phyloP scores from a whole-genome alignment of 2,113 vertebrate genomes.

The Hyperopisus bebe region DNA sequence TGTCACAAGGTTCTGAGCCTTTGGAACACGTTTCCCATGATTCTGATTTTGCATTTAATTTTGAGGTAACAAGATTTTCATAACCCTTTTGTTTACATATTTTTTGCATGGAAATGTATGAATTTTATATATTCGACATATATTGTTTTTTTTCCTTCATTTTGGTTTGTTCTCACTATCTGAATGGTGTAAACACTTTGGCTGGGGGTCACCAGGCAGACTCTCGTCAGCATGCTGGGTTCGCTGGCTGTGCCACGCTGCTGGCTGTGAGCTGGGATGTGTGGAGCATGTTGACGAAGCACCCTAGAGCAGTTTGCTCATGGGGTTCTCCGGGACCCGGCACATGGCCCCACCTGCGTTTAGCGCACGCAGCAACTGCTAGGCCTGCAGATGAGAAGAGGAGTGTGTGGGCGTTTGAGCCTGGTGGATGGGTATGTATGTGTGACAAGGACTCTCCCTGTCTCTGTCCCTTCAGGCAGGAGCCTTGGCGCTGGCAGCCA shows the following conservation, averaged over 20 bases:
- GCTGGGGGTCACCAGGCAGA: not conserved
- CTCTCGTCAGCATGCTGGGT: not conserved
- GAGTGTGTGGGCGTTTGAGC: slow-evolving; percentile 18
- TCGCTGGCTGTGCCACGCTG: not conserved
- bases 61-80: not conserved
- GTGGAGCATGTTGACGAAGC: not conserved
- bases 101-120: not conserved
- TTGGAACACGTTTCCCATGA: not conserved
- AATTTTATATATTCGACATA: not conserved
- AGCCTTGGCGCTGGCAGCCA: not conserved
- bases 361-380: slow-evolving; percentile 2
- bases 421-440: slow-evolving; percentile 14
- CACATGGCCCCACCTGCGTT: not conserved
- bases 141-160: not conserved
- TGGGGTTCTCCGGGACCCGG: not conserved
- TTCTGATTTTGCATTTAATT: not conserved
- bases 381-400: slow-evolving; percentile 21
- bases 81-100: not conserved
- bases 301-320: not conserved
- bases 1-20: not conserved
- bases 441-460: slow-evolving; percentile 10
- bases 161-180: not conserved
- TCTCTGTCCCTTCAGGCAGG: not conserved
- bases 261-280: not conserved
- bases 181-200: not conserved